A percentile compares a stretch with the other conserved stretches of the same genome.
phyloP scores from a whole-genome alignment of 2,888 invertebrate species.

The Hyposoter dolosus region DNA sequence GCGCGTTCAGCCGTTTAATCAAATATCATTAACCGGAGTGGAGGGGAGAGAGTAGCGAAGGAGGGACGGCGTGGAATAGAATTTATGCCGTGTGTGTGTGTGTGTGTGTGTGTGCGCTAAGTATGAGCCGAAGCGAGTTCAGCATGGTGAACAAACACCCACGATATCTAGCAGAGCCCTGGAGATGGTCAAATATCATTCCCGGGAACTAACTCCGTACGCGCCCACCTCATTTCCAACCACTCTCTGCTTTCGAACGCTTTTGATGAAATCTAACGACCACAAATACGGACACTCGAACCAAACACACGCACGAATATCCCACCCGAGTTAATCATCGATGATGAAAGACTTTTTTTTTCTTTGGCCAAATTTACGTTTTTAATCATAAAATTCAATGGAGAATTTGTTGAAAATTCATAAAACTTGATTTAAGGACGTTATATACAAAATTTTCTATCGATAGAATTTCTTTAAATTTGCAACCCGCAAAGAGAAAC shows the following conservation, averaged over 20 bases:
- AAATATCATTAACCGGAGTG: constrained; percentile 66
- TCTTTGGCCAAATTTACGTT: background rate
- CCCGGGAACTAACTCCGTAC: constrained; percentile 56
- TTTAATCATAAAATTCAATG: background rate
- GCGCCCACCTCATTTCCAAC: constrained; percentile 50
- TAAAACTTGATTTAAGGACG: background rate
- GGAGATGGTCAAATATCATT: constrained; percentile 67
- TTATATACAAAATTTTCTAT: too few species aligned
- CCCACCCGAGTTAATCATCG: background rate
- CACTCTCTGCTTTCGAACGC: constrained; percentile 32
- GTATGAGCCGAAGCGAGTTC: constrained; percentile 42
- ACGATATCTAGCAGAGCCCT: constrained; percentile 52
- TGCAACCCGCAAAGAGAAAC: too few species aligned
- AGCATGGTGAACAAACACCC: constrained; percentile 62
- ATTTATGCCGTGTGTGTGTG: constrained; percentile 49
- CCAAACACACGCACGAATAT: constrained; percentile 12
- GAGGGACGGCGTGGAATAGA: constrained; percentile 47
- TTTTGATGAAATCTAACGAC: constrained; percentile 35
- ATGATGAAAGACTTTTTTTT: background rate
- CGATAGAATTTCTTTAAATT: too few species aligned
- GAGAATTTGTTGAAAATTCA: background rate
- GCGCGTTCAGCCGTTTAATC: constrained; percentile 68
- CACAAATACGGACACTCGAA: constrained; percentile 24
- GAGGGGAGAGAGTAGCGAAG: constrained; percentile 39
- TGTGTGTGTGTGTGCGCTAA: constrained; percentile 13